A percentile compares a stretch with the other conserved stretches of the same genome.
Evolutionary conservation across 2,797 vertebrate genomes (phyloP).

Genomic region (Typhlichthys eigenmanni): DNA sequence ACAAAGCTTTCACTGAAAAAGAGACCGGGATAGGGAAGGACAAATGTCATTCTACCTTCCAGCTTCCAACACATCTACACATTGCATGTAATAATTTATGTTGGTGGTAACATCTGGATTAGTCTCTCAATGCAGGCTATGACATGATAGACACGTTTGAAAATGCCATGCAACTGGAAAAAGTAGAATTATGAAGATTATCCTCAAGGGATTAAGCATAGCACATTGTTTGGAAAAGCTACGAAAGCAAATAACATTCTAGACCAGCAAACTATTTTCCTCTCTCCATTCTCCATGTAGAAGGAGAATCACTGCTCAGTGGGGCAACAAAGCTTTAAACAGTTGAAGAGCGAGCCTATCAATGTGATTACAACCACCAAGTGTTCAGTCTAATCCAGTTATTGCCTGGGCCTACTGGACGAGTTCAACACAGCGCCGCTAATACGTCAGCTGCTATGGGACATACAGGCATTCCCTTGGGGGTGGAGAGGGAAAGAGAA

Average conservation of each 20-base stretch:
- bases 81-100: too few relatives aligned
- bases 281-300: conserved; percentile 12
- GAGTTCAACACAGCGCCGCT: conserved; percentile 33
- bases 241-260: neutral
- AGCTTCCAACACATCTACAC: too few relatives aligned
- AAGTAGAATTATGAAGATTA: too few relatives aligned
- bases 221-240: too few relatives aligned
- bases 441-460: conserved; percentile 53
- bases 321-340: conserved; percentile 29
- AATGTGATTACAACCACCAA: conserved; percentile 67
- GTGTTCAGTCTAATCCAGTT: conserved; percentile 68
- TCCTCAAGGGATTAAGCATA: too few relatives aligned
- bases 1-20: too few relatives aligned
- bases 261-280: conserved; percentile 1
- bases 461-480: conserved; percentile 40
- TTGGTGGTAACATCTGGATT: too few relatives aligned
- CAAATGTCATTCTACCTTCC: too few relatives aligned
- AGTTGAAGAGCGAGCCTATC: conserved; percentile 45
- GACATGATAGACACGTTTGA: too few relatives aligned
- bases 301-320: conserved; percentile 25
- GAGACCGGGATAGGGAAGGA: too few relatives aligned
- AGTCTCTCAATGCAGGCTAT: too few relatives aligned
- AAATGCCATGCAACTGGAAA: too few relatives aligned
- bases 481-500: conserved; percentile 6
- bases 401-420: conserved; percentile 42